These are phyloP conservation scores for Botia almorhae DNA, from an alignment of 2,797 vertebrate species.

Conservation along the genomic window DNA sequence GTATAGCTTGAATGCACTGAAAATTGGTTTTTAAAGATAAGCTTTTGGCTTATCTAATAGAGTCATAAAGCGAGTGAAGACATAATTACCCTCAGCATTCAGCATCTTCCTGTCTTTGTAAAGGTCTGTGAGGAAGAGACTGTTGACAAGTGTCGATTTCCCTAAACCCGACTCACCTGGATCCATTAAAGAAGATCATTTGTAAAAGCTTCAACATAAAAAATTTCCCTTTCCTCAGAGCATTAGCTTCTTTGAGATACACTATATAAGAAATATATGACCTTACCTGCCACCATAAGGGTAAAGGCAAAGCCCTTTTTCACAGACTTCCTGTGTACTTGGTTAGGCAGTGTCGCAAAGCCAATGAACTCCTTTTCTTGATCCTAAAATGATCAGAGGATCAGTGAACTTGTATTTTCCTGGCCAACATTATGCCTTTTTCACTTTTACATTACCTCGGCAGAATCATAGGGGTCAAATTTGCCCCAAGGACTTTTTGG, in stretches of 20 bases:
- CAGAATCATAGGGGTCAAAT: conserved; percentile 90
- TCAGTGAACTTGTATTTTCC: too few relatives aligned
- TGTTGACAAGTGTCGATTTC: conserved; percentile 88
- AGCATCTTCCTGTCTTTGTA: conserved; percentile 77
- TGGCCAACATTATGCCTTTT: not conserved
- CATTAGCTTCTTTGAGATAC: not conserved
- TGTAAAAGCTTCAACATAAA: not conserved
- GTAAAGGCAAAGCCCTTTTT: conserved; percentile 90
- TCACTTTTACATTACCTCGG: conserved; percentile 80
- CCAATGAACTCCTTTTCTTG: conserved; percentile 88
- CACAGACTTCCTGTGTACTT: conserved; percentile 86
- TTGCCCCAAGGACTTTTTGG: conserved; percentile 88
- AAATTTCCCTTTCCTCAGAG: not conserved
- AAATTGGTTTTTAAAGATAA: too few relatives aligned
- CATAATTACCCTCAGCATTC: conserved; percentile 74
- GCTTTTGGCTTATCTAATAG: too few relatives aligned
- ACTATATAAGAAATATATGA: not conserved
- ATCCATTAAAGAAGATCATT: conserved; percentile 13
- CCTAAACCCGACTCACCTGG: conserved; percentile 82
- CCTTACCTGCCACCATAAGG: conserved; percentile 84
- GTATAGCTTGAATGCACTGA: too few relatives aligned
- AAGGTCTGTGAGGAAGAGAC: conserved; percentile 86
- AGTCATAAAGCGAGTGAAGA: too few relatives aligned
- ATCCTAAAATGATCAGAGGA: conserved; percentile 65
- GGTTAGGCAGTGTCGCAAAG: conserved; percentile 85